phyloP scores from a whole-genome alignment of 2,113 vertebrate species.

The Pagrus major region DNA sequence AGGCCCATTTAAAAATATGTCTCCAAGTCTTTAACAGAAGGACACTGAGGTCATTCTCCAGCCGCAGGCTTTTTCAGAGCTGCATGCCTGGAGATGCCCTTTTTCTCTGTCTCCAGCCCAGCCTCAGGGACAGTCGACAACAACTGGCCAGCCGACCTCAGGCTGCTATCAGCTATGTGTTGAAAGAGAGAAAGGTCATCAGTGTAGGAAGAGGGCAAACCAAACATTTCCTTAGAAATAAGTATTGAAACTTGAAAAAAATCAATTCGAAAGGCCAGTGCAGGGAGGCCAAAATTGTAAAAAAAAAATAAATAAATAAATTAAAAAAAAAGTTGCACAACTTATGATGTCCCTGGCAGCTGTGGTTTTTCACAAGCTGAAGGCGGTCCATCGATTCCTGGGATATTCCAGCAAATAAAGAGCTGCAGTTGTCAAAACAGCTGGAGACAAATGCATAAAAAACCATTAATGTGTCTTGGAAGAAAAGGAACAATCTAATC shows the following conservation, averaged over 20 bases:
- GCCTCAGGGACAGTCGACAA: conserved; percentile 10
- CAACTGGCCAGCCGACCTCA: conserved; percentile 25
- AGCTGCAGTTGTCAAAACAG: conserved; percentile 21
- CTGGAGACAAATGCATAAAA: conserved; percentile 22
- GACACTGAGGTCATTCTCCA: conserved; percentile 1
- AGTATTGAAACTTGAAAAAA: conserved; percentile 9
- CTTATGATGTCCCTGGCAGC: neutral
- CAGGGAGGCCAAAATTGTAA: neutral
- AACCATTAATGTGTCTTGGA: conserved; percentile 21
- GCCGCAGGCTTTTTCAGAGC: conserved; percentile 37
- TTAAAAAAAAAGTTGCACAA: too few species aligned
- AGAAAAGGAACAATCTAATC: conserved; percentile 30
- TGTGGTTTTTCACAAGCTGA: neutral
- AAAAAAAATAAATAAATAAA: neutral
- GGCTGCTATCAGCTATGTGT: conserved; percentile 23
- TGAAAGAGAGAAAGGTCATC: conserved; percentile 48
- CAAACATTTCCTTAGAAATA: conserved; percentile 13
- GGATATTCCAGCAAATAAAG: conserved; percentile 12
- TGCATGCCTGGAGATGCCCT: conserved; percentile 32
- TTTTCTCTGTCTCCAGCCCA: conserved; percentile 16
- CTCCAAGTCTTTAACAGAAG: conserved; percentile 10
- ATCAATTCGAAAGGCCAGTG: conserved; percentile 12
- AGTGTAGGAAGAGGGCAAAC: conserved; percentile 14
- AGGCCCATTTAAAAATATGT: neutral
- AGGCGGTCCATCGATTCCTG: conserved; percentile 20